Base-by-base conservation (phyloP, 37 sponge, comb jelly and placozoan genomes). In the Cliona cf. orientalis region DNA sequence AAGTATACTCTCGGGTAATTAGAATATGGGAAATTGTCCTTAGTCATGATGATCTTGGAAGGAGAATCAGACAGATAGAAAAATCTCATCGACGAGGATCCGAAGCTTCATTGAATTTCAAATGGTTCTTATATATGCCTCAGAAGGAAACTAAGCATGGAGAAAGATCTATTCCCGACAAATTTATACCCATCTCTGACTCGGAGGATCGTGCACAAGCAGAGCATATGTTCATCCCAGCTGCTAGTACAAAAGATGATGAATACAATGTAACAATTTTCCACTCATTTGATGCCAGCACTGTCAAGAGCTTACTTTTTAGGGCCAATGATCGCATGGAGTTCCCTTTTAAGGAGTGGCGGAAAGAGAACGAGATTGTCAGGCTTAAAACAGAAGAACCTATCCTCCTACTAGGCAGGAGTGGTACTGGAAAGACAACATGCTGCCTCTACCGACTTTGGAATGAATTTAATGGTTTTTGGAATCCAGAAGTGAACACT, bases 401-500 rank as follows among this genome's bases (percentile, higher is more conserved):
- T 9, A 86, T 90, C 46, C 69, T 94, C 36, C 85, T 94, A 9
- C 77, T 94, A 17, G 95, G 95, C 12, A 59, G 95, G 41, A 94
- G 95, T 87, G 95, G 92, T 0, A 95, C 95, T 38, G 95, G 95
- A 3, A 91, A 91, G 76, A 91, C 92, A 5, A 95, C 95, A 2
- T 91, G 93, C 74, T 95, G 95, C 76, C 71, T 95, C 4, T 95
- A 95, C 69, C 69, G 89, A 0, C 75, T 95, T 0, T 95, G 95
- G 95, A 84, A 82, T 53, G 81, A 82, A 22, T 95, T 88, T 45
- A 69, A 77, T 28, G 46, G 60, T 40, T 91, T 85, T 39, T 95
- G 95, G 95, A 61, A 84, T 25, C 84, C 53, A 14, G 69, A 40
- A 5, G 28, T 37, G 0, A n/a, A 29, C 41, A 23, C 49, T 17